Conservation (phyloP, 2,113 vertebrate genomes). For the Thalassoma bifasciatum region DNA sequence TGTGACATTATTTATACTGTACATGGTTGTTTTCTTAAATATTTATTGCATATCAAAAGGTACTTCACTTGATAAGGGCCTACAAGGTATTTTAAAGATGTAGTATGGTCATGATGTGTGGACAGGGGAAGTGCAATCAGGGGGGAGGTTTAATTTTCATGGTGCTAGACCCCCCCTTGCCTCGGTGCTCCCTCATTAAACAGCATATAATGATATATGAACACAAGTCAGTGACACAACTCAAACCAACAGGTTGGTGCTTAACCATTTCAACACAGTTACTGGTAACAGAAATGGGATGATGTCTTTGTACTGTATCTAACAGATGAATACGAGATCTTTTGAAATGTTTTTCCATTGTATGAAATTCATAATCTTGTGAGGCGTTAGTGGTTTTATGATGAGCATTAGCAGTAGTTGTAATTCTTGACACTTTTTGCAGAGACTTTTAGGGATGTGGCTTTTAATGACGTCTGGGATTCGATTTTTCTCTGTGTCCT, state of each 20-base stretch:
- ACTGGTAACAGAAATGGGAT: slow-evolving; percentile 74
- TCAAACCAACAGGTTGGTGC: slow-evolving; percentile 81
- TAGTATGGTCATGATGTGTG: slow-evolving; percentile 67
- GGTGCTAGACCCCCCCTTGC: slow-evolving; percentile 82
- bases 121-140: slow-evolving; percentile 75
- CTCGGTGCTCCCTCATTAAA: slow-evolving; percentile 66
- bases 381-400: slow-evolving; percentile 79
- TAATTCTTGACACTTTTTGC: slow-evolving; percentile 75
- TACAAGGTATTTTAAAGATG: slow-evolving; percentile 80
- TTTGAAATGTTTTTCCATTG: slow-evolving; percentile 66
- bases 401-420: slow-evolving; percentile 77
- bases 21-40: slow-evolving; percentile 82
- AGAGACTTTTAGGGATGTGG: slow-evolving; percentile 75
- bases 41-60: slow-evolving; percentile 86
- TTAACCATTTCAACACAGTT: slow-evolving; percentile 79
- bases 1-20: slow-evolving; percentile 84
- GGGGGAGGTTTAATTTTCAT: slow-evolving; percentile 74
- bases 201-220: slow-evolving; percentile 72
- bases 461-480: slow-evolving; percentile 69
- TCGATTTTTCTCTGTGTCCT: slow-evolving; percentile 49
- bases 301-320: slow-evolving; percentile 86
- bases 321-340: slow-evolving; percentile 60
- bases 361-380: slow-evolving; percentile 77
- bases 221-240: slow-evolving; percentile 56
- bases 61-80: slow-evolving; percentile 77